phyloP scores from a whole-genome alignment of 2,113 vertebrate genomes.

The cattle (Bos taurus) region DNA sequence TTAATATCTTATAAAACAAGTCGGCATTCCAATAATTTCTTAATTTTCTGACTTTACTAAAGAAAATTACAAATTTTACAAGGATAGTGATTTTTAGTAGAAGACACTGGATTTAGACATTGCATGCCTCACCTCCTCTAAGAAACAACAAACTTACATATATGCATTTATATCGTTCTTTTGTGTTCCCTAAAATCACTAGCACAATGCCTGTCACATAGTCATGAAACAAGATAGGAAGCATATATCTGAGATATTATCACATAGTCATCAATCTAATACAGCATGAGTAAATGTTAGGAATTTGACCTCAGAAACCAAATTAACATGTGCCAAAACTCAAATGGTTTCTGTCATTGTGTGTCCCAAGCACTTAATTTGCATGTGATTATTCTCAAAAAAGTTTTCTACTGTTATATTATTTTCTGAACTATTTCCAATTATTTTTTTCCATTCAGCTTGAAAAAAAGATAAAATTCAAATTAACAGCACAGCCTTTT shows the following conservation, averaged over 20 bases:
- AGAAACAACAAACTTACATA: neutral
- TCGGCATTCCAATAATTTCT: neutral
- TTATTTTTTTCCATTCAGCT: constrained; percentile 35
- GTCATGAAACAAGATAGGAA: neutral
- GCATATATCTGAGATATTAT: neutral
- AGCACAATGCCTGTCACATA: neutral
- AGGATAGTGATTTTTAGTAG: neutral
- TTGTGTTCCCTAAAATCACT: neutral
- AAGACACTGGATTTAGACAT: neutral
- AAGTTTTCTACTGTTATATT: constrained; percentile 25
- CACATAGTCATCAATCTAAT: neutral
- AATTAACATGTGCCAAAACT: neutral
- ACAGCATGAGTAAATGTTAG: neutral
- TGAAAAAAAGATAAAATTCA: constrained; percentile 56
- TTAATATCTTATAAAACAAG: neutral
- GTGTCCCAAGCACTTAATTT: neutral
- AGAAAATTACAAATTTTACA: neutral
- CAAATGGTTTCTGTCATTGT: neutral
- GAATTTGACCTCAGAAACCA: neutral
- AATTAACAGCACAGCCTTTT: constrained; percentile 32
- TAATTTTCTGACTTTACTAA: neutral
- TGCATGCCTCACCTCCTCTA: neutral
- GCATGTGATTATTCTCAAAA: neutral
- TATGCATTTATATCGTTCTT: neutral
- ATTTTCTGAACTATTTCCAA: constrained; percentile 43